Percentiles rank a stretch among this genome's conserved stretches.
Conservation (phyloP, 1,140 invertebrate genomes). For the Araneus ventricosus region DNA sequence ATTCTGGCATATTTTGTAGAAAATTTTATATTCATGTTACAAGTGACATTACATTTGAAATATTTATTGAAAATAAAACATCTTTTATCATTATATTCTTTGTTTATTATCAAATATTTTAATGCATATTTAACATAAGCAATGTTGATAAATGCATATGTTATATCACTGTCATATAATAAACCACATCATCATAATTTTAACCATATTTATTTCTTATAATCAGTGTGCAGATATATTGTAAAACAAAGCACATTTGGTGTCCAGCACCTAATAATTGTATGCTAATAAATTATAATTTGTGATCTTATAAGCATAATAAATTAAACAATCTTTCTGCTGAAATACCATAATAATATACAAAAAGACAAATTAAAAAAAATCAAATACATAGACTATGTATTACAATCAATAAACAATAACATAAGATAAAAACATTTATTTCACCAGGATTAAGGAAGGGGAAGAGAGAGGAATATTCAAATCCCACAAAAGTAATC, state of each 20-base stretch:
- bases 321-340: not conserved
- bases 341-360: not conserved
- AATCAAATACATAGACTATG: not conserved
- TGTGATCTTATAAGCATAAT: not conserved
- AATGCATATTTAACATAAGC: no score
- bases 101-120: no score
- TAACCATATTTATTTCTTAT: constrained; percentile 6
- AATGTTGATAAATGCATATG: no score
- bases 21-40: not conserved
- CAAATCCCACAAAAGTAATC: not conserved
- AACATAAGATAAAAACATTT: not conserved
- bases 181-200: not conserved
- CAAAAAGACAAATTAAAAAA: not conserved
- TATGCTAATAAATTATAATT: not conserved
- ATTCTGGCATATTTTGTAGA: no score
- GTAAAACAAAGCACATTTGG: constrained; percentile 37
- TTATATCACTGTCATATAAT: no score
- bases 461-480: not conserved
- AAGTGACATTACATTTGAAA: not conserved
- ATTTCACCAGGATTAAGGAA: not conserved
- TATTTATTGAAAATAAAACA: constrained; percentile 8
- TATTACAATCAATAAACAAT: not conserved
- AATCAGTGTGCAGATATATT: constrained; percentile 1
- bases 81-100: not conserved
- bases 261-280: constrained; percentile 52